A percentile compares a stretch with the other conserved stretches of the same genome.
Evolutionary conservation across 2,797 vertebrate genomes (phyloP).

Genomic region (Anguilla marmorata): DNA sequence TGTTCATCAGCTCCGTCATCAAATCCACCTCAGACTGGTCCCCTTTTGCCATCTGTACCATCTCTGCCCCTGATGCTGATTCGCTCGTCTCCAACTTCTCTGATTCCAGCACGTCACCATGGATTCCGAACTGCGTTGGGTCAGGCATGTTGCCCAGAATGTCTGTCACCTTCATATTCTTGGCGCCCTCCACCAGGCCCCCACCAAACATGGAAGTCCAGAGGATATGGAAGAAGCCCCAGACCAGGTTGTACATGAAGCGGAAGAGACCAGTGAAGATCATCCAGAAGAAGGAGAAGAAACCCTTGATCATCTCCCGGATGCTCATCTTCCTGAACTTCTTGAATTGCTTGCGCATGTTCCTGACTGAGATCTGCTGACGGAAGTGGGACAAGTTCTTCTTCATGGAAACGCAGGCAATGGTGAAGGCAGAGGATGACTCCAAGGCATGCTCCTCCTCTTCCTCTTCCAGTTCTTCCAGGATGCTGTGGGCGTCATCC

Average conservation of each 20-base stretch:
- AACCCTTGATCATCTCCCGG: conserved; percentile 84
- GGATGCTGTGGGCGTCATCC: conserved; percentile 69
- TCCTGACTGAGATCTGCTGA: conserved; percentile 83
- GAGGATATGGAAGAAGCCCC: conserved; percentile 91
- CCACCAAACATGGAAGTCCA: conserved; percentile 96
- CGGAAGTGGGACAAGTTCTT: conserved; percentile 78
- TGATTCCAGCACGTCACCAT: conserved; percentile 85
- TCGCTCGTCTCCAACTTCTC: conserved; percentile 85
- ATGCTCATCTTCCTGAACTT: conserved; percentile 88
- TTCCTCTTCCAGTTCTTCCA: conserved; percentile 73
- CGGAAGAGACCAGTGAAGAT: conserved; percentile 84
- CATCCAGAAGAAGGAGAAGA: conserved; percentile 91
- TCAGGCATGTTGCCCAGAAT: conserved; percentile 98
- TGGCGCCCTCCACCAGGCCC: conserved; percentile 94
- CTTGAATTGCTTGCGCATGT: conserved; percentile 83
- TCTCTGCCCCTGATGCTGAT: conserved; percentile 70
- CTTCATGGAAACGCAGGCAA: conserved; percentile 82
- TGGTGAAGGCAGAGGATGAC: conserved; percentile 86
- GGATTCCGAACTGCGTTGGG: conserved; percentile 98
- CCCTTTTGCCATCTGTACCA: conserved; percentile 79
- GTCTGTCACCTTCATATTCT: conserved; percentile 97
- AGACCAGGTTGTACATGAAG: conserved; percentile 81
- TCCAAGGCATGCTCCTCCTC: conserved; percentile 78
- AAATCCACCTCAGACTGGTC: conserved; percentile 82
- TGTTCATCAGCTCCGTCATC: conserved; percentile 87